Evolutionary conservation across 2,113 vertebrate genomes (phyloP).

Genomic region (Apteryx owenii): DNA sequence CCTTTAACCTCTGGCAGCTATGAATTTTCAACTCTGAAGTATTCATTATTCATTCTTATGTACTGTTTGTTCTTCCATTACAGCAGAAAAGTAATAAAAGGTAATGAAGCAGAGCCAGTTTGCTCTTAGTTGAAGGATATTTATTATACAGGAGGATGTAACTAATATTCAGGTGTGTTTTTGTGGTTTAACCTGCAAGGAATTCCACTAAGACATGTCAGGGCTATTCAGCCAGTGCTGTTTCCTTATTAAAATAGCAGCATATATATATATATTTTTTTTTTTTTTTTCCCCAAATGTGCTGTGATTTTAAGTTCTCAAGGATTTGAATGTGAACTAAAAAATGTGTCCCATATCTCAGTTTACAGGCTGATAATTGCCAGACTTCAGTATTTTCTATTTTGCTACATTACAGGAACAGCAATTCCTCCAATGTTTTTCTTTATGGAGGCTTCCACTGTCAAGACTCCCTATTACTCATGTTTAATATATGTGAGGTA

Average conservation of each 20-base stretch:
- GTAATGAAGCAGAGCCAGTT: conserved; percentile 32
- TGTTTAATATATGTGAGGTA: background rate
- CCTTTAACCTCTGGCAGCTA: background rate
- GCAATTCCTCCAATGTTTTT: background rate
- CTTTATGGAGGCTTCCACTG: background rate
- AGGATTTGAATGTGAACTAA: background rate
- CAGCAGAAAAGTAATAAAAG: conserved; percentile 19
- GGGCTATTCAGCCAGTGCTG: background rate
- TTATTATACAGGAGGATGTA: background rate
- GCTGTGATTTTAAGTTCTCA: background rate
- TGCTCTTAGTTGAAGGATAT: background rate
- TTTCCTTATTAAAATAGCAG: background rate
- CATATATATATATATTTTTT: too few relatives aligned
- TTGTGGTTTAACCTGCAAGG: background rate
- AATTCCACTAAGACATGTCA: background rate
- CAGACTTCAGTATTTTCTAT: background rate
- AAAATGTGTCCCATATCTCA: background rate
- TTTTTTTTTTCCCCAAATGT: background rate
- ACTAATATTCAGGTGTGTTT: conserved; percentile 20
- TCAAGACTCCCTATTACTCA: background rate
- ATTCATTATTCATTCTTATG: conserved; percentile 38
- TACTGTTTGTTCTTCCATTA: conserved; percentile 32
- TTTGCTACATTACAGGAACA: background rate
- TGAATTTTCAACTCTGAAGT: background rate
- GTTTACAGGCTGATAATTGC: background rate